These are phyloP conservation scores for Spisula solida DNA, from an alignment of 2,888 invertebrate species.

Conservation along the genomic window DNA sequence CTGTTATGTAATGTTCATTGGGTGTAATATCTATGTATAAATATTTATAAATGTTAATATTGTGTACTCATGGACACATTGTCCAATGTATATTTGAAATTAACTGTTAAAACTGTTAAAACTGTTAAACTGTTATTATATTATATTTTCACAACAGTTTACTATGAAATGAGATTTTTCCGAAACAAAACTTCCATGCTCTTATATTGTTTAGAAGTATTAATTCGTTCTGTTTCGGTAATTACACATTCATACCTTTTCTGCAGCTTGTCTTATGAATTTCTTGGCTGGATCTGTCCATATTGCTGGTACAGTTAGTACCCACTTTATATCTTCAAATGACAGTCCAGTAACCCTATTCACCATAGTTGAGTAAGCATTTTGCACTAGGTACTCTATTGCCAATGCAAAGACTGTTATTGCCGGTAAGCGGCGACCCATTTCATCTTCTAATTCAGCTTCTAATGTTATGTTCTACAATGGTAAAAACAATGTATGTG, in stretches of 20 bases:
- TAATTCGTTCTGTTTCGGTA: too few relatives aligned
- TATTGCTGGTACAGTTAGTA: constrained; percentile 64
- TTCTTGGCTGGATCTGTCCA: constrained; percentile 67
- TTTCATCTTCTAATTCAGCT: constrained; percentile 48
- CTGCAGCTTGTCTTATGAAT: constrained; percentile 63
- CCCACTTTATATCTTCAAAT: constrained; percentile 52
- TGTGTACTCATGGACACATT: too few relatives aligned
- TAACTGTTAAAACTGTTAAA: too few relatives aligned
- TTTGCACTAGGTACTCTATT: constrained; percentile 52
- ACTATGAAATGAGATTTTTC: too few relatives aligned
- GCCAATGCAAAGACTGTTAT: constrained; percentile 52
- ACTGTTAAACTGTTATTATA: too few relatives aligned
- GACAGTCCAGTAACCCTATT: background rate
- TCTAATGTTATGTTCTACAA: constrained; percentile 24
- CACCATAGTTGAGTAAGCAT: constrained; percentile 30
- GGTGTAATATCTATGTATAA: too few relatives aligned
- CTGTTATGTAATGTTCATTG: too few relatives aligned
- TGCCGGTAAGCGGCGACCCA: constrained; percentile 45
- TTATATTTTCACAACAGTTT: too few relatives aligned
- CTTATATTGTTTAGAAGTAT: too few relatives aligned
- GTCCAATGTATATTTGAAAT: too few relatives aligned
- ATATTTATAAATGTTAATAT: too few relatives aligned
- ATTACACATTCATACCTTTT: constrained; percentile 28
- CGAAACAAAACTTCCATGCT: too few relatives aligned
- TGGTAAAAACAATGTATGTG: background rate